Percentiles rank a stretch among this genome's conserved stretches.
phyloP scores from a whole-genome alignment of 64 coral and sea anemone species.

The Astreopora myriophthalma region DNA sequence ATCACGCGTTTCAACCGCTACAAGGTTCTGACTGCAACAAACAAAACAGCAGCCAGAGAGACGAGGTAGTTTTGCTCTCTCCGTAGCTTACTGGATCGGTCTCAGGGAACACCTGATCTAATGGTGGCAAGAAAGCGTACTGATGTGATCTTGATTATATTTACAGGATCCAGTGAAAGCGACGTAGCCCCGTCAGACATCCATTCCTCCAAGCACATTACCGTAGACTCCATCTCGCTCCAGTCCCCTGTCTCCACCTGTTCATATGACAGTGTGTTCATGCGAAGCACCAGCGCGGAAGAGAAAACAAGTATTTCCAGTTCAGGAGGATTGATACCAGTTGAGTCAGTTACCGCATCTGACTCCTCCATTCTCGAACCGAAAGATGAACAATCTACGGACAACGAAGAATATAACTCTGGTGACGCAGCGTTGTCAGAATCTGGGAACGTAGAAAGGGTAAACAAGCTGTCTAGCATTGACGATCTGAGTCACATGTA shows the following conservation, averaged over 20 bases:
- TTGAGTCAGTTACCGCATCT: background rate
- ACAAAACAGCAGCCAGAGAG: no score
- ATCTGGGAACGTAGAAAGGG: background rate
- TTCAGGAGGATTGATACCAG: background rate
- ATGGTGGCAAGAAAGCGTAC: background rate
- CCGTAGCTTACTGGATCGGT: no score
- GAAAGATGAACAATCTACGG: background rate
- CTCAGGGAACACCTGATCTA: background rate
- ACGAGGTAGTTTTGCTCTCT: no score
- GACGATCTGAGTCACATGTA: slow-evolving; percentile 16
- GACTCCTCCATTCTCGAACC: background rate
- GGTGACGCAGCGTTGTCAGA: background rate
- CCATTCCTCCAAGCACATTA: background rate
- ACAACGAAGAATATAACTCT: background rate
- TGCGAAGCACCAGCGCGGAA: background rate
- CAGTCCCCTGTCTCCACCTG: background rate
- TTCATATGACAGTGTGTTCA: slow-evolving; percentile 18
- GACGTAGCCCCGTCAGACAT: background rate
- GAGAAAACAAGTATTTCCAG: background rate
- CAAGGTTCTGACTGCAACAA: no score
- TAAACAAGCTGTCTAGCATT: background rate
- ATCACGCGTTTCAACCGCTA: no score
- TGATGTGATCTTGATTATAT: background rate
- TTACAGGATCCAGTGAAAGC: slow-evolving; percentile 23
- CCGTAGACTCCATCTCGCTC: background rate